A percentile compares a stretch with the other conserved stretches of the same genome.
These are phyloP conservation scores for Lutjanus campechanus DNA, from an alignment of 2,797 vertebrate genomes.

Conservation along the genomic window DNA sequence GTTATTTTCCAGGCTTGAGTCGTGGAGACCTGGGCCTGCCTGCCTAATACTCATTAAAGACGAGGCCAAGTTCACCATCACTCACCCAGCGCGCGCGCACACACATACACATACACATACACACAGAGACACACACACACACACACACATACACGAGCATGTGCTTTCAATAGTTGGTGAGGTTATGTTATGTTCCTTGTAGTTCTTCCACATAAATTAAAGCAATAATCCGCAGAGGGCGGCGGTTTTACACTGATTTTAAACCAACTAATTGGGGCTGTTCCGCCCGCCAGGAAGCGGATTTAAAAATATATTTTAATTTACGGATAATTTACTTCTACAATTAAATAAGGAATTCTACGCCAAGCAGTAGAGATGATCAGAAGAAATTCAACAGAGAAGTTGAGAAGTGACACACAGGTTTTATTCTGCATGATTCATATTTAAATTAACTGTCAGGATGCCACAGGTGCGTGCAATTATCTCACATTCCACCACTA, in stretches of 20 bases:
- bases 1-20: slow-evolving; percentile 78
- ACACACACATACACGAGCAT: slow-evolving; percentile 23
- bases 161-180: slow-evolving; percentile 50
- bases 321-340: not conserved
- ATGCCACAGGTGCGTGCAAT: slow-evolving; percentile 33
- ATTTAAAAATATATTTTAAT: slow-evolving; percentile 24
- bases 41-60: slow-evolving; percentile 77
- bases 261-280: slow-evolving; percentile 30
- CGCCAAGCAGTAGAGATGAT: not conserved
- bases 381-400: not conserved
- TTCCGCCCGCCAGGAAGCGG: not conserved
- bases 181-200: slow-evolving; percentile 44
- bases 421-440: not conserved
- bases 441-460: not conserved
- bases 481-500: slow-evolving; percentile 8
- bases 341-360: slow-evolving; percentile 13
- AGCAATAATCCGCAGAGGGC: slow-evolving; percentile 33
- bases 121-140: not conserved
- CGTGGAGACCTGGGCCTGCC: slow-evolving; percentile 52
- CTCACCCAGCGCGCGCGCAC: slow-evolving; percentile 28
- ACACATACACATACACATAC: not conserved
- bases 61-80: slow-evolving; percentile 77
- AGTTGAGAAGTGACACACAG: not conserved
- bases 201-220: slow-evolving; percentile 50
- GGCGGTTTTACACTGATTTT: slow-evolving; percentile 41